phyloP scores from a whole-genome alignment of 1,140 invertebrate species.

The Paraescarpia echinospica region DNA sequence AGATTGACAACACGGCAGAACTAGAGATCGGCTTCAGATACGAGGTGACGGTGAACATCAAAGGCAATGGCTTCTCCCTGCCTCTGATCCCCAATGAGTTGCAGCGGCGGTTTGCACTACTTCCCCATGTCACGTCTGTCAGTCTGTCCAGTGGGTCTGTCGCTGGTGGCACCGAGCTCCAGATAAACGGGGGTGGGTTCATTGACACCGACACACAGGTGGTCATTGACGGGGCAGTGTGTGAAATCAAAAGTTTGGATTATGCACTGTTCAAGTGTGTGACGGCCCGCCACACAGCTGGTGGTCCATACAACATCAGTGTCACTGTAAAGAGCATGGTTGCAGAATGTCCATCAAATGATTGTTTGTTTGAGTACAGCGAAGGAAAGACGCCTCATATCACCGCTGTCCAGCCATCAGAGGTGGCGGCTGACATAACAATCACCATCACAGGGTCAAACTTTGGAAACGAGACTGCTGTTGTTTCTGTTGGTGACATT shows the following conservation, averaged over 20 bases:
- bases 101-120: not conserved
- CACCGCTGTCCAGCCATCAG: not conserved
- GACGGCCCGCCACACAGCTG: not conserved
- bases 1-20: not conserved
- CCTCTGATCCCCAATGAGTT: not conserved
- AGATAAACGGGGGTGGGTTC: conserved; percentile 11
- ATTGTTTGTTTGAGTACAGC: not conserved
- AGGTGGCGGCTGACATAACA: not conserved
- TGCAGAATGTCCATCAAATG: not conserved
- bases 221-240: not conserved
- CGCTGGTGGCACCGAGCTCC: conserved; percentile 10
- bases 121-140: not conserved
- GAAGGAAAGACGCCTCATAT: not conserved
- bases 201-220: not conserved
- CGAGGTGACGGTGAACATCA: conserved; percentile 14
- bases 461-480: not conserved
- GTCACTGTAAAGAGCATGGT: not conserved
- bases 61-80: not conserved
- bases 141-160: not conserved
- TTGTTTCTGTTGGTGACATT: conserved; percentile 4
- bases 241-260: conserved; percentile 6
- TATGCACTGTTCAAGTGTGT: not conserved
- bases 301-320: not conserved
- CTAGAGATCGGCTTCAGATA: not conserved
- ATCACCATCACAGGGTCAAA: conserved; percentile 18